Evolutionary conservation across 1,140 invertebrate species (phyloP).

Genomic region (Leptestheria dahalacensis): DNA sequence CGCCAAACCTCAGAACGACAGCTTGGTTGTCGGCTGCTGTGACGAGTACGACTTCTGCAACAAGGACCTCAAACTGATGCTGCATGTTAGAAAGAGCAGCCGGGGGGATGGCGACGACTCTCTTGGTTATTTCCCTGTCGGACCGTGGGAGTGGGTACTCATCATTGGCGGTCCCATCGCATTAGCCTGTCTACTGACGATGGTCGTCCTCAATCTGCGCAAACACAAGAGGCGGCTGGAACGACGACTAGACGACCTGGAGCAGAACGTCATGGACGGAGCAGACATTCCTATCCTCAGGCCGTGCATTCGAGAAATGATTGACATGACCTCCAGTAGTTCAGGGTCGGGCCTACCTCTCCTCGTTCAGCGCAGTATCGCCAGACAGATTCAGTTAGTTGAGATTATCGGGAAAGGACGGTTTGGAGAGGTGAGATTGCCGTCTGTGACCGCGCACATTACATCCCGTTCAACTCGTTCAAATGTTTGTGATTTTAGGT

Average conservation of each 20-base stretch:
- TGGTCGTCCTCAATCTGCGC: conserved; percentile 30
- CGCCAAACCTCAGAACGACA: conserved; percentile 32
- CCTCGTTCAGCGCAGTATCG: conserved; percentile 84
- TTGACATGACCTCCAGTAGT: conserved; percentile 86
- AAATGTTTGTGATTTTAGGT: too few species aligned
- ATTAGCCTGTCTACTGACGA: conserved; percentile 37
- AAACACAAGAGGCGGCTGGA: conserved; percentile 22
- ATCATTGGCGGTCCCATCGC: conserved; percentile 54
- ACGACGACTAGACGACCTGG: conserved; percentile 21
- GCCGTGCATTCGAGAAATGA: conserved; percentile 64
- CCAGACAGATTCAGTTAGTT: conserved; percentile 77
- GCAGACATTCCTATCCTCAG: conserved; percentile 30
- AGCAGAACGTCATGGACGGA: conserved; percentile 40
- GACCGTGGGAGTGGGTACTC: conserved; percentile 48
- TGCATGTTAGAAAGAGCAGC: conserved; percentile 22
- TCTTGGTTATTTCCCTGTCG: conserved; percentile 24
- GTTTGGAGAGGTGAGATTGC: conserved; percentile 73
- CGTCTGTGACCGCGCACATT: neutral
- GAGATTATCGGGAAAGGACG: conserved; percentile 86
- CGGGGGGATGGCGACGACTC: conserved; percentile 23
- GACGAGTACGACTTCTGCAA: conserved; percentile 45
- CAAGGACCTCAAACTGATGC: conserved; percentile 33
- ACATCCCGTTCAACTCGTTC: too few species aligned
- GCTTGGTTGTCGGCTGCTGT: conserved; percentile 45
- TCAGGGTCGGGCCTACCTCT: conserved; percentile 82